Conservation (phyloP, 2,888 invertebrate genomes). For the Erebia aethiops region DNA sequence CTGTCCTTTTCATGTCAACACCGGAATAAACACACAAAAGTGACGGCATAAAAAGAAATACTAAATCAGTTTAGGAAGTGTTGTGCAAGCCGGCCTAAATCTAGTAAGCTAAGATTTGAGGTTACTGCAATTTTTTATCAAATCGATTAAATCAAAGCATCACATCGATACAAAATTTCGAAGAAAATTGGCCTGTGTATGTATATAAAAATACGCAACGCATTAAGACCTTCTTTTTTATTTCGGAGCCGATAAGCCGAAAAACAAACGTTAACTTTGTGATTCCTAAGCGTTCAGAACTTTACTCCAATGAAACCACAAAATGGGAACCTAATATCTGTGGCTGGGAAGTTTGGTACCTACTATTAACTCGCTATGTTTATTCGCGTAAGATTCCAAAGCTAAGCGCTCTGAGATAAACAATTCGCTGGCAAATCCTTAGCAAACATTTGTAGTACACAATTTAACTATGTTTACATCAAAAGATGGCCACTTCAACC, state of each 20-base stretch:
- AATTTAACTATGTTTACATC: constrained; percentile 35
- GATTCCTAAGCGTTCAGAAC: not conserved
- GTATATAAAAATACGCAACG: not conserved
- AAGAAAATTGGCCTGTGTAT: not conserved
- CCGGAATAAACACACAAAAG: no score
- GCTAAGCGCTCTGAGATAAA: constrained; percentile 19
- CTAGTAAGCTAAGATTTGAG: no score
- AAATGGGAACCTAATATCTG: not conserved
- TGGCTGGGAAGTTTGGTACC: not conserved
- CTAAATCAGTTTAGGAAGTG: no score
- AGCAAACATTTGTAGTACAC: constrained; percentile 23
- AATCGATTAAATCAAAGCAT: not conserved
- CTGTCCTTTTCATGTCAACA: no score
- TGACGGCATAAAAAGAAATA: no score
- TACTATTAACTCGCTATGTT: constrained; percentile 1
- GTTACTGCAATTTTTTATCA: no score
- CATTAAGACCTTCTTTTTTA: not conserved
- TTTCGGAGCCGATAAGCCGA: not conserved
- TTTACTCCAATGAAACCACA: constrained; percentile 6
- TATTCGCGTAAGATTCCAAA: constrained; percentile 10
- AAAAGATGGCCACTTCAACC: constrained; percentile 47
- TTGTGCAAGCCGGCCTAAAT: no score
- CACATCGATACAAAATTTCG: not conserved
- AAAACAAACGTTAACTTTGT: not conserved
- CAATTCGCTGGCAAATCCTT: constrained; percentile 16